These are phyloP conservation scores for Spodoptera exigua DNA, from an alignment of 2,888 invertebrate species.

Conservation along the genomic window DNA sequence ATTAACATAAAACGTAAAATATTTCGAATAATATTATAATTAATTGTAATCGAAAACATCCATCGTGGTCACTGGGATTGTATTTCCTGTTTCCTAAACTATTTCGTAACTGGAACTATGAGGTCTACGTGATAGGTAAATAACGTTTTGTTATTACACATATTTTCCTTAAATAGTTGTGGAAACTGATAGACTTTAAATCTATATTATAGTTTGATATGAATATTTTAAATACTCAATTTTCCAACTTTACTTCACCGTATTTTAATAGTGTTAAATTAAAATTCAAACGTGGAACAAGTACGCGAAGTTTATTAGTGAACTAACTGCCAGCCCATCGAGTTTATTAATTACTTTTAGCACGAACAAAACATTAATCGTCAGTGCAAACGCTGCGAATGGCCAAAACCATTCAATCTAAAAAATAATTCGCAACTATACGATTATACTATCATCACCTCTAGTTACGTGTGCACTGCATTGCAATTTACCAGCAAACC, in stretches of 20 bases:
- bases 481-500: constrained; percentile 52
- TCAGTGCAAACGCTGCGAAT: constrained; percentile 7
- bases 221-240: too few relatives aligned
- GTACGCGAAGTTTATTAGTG: too few relatives aligned
- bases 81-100: constrained; percentile 42
- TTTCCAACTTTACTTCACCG: too few relatives aligned
- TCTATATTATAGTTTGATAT: too few relatives aligned
- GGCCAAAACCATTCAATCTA: constrained; percentile 23
- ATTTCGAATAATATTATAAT: constrained; percentile 58
- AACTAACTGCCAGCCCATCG: neutral
- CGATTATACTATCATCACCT: constrained; percentile 50
- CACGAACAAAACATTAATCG: constrained; percentile 13
- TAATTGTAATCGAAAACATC: constrained; percentile 52
- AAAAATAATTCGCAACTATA: constrained; percentile 31
- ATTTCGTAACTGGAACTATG: constrained; percentile 20
- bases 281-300: too few relatives aligned
- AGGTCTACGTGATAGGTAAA: constrained; percentile 14
- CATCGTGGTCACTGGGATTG: constrained; percentile 41
- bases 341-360: neutral
- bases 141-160: constrained; percentile 7
- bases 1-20: constrained; percentile 58
- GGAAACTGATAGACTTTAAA: neutral
- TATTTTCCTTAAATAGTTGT: constrained; percentile 30
- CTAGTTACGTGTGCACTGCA: constrained; percentile 44
- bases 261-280: too few relatives aligned